Evolutionary conservation across 2,797 vertebrate genomes (phyloP).

Genomic region (Sitta carolinensis): DNA sequence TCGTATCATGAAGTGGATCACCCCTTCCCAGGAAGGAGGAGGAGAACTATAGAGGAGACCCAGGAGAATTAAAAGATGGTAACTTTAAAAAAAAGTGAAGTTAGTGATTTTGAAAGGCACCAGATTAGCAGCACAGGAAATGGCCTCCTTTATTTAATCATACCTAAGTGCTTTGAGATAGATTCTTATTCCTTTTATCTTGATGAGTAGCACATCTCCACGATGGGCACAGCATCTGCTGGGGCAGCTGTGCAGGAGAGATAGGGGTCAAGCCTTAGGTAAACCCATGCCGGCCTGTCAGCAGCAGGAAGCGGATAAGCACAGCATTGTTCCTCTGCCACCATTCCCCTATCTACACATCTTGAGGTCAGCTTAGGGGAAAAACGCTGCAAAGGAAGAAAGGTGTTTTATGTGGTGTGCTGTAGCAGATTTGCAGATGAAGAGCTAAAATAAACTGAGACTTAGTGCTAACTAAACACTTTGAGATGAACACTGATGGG

Average conservation of each 20-base stretch:
- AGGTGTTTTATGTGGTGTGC: neutral
- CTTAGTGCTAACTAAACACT: neutral
- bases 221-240: slow-evolving; percentile 24
- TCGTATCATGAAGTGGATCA: slow-evolving; percentile 44
- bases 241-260: slow-evolving; percentile 43
- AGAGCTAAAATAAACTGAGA: neutral
- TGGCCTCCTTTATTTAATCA: slow-evolving; percentile 64
- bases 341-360: neutral
- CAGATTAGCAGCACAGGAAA: slow-evolving; percentile 66
- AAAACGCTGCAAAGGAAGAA: neutral
- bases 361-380: neutral
- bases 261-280: slow-evolving; percentile 51
- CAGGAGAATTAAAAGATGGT: slow-evolving; percentile 48
- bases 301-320: slow-evolving; percentile 17
- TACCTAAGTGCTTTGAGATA: slow-evolving; percentile 65
- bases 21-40: slow-evolving; percentile 46
- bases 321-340: neutral
- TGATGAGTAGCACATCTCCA: slow-evolving; percentile 54
- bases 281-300: slow-evolving; percentile 25
- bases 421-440: slow-evolving; percentile 8
- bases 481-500: neutral
- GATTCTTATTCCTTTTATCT: slow-evolving; percentile 62
- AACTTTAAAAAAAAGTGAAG: slow-evolving; percentile 48
- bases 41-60: slow-evolving; percentile 33
- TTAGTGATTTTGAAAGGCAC: slow-evolving; percentile 63